A percentile compares a stretch with the other conserved stretches of the same genome.
phyloP scores from a whole-genome alignment of 2,888 invertebrate genomes.

The Drosophila mercatorum region DNA sequence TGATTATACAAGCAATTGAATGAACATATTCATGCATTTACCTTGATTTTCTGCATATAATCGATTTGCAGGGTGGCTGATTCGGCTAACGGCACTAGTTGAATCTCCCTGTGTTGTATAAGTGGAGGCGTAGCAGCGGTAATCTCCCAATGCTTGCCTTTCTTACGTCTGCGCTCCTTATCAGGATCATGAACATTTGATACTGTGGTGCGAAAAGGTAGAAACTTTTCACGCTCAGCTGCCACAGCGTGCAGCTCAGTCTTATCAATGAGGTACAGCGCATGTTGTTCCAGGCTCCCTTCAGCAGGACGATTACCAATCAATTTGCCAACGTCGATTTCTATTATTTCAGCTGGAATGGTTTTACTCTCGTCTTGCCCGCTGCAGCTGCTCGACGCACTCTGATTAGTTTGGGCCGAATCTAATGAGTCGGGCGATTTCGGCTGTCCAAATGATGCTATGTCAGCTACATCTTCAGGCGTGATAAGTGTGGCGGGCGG shows the following conservation, averaged over 20 bases:
- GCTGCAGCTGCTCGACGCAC: conserved; percentile 24
- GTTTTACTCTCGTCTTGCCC: conserved; percentile 24
- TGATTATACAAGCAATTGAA: background rate
- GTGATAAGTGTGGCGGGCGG: conserved; percentile 79
- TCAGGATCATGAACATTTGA: conserved; percentile 82
- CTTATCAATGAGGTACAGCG: conserved; percentile 79
- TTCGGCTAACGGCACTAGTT: conserved; percentile 80
- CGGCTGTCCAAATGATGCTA: conserved; percentile 68
- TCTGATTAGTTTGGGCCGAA: conserved; percentile 35
- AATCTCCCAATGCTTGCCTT: conserved; percentile 82
- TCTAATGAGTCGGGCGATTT: conserved; percentile 42
- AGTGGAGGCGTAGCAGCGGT: conserved; percentile 84
- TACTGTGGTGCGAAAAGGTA: conserved; percentile 82
- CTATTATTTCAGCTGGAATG: conserved; percentile 62
- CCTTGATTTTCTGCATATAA: conserved; percentile 81
- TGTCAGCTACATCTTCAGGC: conserved; percentile 80
- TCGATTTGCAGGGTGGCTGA: conserved; percentile 81
- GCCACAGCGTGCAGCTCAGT: conserved; percentile 58
- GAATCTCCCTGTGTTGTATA: conserved; percentile 75
- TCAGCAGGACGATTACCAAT: conserved; percentile 14
- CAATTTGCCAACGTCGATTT: conserved; percentile 64
- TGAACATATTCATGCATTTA: conserved; percentile 30
- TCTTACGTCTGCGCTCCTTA: conserved; percentile 82
- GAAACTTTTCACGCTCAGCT: conserved; percentile 75
- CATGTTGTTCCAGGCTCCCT: conserved; percentile 76